Base-by-base conservation (phyloP, 1,140 invertebrate genomes). In the Gryon sp. region DNA sequence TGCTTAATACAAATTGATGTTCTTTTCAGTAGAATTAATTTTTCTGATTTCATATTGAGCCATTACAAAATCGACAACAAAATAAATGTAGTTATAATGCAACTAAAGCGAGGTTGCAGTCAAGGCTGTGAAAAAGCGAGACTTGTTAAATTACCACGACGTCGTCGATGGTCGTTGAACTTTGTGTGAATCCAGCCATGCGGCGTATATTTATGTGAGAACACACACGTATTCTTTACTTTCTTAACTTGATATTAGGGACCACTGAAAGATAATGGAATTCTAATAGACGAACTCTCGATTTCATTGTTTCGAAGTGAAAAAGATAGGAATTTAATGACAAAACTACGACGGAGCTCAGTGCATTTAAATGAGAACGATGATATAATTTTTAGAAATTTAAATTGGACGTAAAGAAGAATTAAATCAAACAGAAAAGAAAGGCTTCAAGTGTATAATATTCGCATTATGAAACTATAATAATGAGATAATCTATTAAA, bases 101-200 rank as follows among this genome's bases (percentile, higher is more conserved):
- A 72, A 65, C 59, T 50, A 48, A 63, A n/a, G 48, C 68, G 59
- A 73, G 69, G 69, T 73, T 73, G 28, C 59, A 73, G 69, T 73
- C 69, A 73, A 73, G 69, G 69, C 69, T 73, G 52, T 73, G 52
- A 59, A 73, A 73, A 73, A 59, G 59, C 69, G 59, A 73, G 69
- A 57, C 69, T 73, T 22, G 69, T 73, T 73, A 73, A 63, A 59
- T 73, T 55, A 65, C 69, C 34, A 60, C 59, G 57, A 73, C 69
- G 59, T 36, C 32, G 52, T 34, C 18, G 48, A 73, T 73, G 69
- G 69, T 73, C 69, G 69, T 63, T 73, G 69, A 73, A 73, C 69
- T 72, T 50, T 7, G 57, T 72, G 50, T 72, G 57, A 72, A 62
- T 72, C 68, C 50, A 72, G 59, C 69, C 69, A 50, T 63, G 24